A percentile compares a stretch with the other conserved stretches of the same genome.
Conservation (phyloP, 2,797 vertebrate species). For the Hydrolagus colliei region DNA sequence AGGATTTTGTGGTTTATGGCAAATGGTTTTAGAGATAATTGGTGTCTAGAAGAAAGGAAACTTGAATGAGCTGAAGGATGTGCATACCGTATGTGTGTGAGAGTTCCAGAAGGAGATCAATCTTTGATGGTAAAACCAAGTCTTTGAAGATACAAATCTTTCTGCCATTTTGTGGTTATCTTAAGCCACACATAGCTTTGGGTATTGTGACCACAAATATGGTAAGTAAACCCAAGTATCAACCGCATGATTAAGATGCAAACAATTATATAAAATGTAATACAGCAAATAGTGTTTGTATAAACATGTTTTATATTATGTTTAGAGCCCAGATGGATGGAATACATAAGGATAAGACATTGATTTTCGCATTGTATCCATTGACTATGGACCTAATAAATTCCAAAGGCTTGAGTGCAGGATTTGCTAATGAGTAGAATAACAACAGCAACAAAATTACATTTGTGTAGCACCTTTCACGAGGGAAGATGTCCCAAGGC, state of each 20-base stretch:
- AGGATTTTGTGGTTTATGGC: slow-evolving; percentile 23
- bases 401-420: not conserved
- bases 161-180: slow-evolving; percentile 32
- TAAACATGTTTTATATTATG: slow-evolving; percentile 1
- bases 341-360: not conserved
- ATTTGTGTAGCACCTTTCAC: too few relatives aligned
- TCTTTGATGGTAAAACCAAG: slow-evolving; percentile 34
- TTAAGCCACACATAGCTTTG: slow-evolving; percentile 35
- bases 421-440: too few relatives aligned
- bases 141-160: slow-evolving; percentile 37
- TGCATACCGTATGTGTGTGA: not conserved
- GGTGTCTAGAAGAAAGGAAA: slow-evolving; percentile 15
- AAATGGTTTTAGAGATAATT: slow-evolving; percentile 29
- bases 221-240: slow-evolving; percentile 32
- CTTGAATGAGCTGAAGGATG: slow-evolving; percentile 3
- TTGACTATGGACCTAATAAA: not conserved
- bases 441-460: too few relatives aligned
- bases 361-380: not conserved
- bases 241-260: slow-evolving; percentile 34
- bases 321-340: not conserved
- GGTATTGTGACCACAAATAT: slow-evolving; percentile 26
- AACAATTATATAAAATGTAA: slow-evolving; percentile 36
- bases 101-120: slow-evolving; percentile 3
- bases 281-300: not conserved
- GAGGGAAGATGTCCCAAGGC: too few relatives aligned